Evolutionary conservation across 2,113 vertebrate species (phyloP).

Genomic region (Ramphastos sulfuratus): DNA sequence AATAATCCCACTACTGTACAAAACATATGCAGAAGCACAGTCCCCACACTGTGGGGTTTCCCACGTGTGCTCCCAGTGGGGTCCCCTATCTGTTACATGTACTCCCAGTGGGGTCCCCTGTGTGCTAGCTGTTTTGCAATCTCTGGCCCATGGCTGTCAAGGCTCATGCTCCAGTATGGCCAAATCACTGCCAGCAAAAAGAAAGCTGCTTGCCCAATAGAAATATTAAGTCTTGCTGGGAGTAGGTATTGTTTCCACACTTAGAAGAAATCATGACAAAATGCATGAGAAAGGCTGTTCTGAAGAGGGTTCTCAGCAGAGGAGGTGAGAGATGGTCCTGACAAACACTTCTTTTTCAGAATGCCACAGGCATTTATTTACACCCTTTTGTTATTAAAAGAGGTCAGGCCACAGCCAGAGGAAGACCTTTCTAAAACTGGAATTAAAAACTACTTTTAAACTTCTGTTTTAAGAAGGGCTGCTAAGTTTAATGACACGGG

Average conservation of each 20-base stretch:
- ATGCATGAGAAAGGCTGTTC: neutral
- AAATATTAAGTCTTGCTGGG: neutral
- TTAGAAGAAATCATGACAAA: neutral
- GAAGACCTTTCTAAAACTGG: neutral
- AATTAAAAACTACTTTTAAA: neutral
- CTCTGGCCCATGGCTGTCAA: rapidly evolving
- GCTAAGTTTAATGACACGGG: neutral
- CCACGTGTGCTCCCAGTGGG: neutral
- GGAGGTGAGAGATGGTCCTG: neutral
- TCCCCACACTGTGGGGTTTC: neutral
- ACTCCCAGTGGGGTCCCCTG: rapidly evolving
- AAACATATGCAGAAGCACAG: rapidly evolving
- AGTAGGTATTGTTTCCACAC: rapidly evolving
- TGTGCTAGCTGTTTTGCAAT: neutral
- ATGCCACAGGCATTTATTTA: neutral
- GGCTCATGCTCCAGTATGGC: neutral
- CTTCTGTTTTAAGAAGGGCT: neutral
- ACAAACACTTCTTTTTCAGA: neutral
- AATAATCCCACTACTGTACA: neutral
- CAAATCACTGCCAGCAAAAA: neutral
- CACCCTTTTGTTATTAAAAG: neutral
- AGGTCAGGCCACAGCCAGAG: neutral
- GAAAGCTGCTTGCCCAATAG: neutral
- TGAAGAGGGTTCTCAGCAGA: neutral
- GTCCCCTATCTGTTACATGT: rapidly evolving